phyloP scores from a whole-genome alignment of 2,113 vertebrate genomes.

The Diphyllodes magnificus region DNA sequence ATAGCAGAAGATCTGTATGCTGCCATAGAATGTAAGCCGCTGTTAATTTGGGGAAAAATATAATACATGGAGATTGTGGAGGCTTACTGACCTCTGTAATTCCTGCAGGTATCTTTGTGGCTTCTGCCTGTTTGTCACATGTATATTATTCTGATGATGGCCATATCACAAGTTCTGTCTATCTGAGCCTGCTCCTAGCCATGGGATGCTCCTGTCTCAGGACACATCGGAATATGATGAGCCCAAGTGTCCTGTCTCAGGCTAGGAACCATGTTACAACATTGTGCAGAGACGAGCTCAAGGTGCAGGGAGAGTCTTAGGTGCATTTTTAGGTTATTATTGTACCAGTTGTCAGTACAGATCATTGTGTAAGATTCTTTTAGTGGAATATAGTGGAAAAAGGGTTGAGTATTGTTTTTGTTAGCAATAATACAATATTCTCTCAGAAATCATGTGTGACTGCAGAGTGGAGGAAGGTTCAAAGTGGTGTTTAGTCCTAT shows the following conservation, averaged over 20 bases:
- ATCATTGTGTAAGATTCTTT: background rate
- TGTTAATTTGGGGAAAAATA: background rate
- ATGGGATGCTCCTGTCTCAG: background rate
- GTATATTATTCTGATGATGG: background rate
- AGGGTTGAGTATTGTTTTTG: background rate
- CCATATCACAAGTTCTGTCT: background rate
- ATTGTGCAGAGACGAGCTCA: rapidly evolving
- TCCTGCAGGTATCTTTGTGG: background rate
- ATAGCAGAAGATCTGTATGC: background rate
- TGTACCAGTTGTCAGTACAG: background rate
- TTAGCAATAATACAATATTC: background rate
- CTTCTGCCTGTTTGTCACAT: background rate
- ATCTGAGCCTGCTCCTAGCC: background rate
- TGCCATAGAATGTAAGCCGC: background rate
- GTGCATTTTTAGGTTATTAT: background rate
- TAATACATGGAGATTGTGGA: background rate
- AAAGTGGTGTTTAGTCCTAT: background rate
- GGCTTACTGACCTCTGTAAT: background rate
- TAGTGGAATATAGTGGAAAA: background rate
- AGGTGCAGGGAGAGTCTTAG: background rate
- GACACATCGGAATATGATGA: rapidly evolving
- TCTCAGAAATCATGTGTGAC: background rate
- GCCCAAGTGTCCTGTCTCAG: background rate
- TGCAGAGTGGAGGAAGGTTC: background rate
- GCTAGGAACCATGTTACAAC: background rate